These are phyloP conservation scores for Labia minor DNA, from an alignment of 2,888 invertebrate genomes.

Conservation along the genomic window DNA sequence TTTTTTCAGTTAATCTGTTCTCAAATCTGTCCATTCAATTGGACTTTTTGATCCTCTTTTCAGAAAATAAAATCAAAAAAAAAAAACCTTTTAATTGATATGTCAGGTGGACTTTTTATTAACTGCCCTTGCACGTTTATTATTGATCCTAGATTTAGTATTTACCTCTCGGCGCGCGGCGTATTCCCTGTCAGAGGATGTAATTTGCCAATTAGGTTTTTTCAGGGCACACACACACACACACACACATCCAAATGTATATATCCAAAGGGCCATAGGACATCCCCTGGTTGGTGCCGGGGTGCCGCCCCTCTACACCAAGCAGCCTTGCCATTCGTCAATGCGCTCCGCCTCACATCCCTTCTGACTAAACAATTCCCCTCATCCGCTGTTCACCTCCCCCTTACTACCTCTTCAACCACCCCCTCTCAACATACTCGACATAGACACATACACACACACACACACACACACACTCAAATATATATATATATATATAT, in stretches of 20 bases:
- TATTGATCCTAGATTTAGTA: neutral
- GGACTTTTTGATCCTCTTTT: too few relatives aligned
- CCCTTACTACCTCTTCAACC: neutral
- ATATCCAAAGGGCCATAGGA: too few relatives aligned
- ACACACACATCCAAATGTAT: too few relatives aligned
- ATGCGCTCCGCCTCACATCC: too few relatives aligned
- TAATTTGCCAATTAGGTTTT: constrained; percentile 13
- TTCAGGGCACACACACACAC: neutral
- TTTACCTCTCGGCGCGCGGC: neutral
- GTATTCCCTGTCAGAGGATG: constrained; percentile 2
- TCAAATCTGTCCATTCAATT: neutral
- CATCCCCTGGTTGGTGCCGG: too few relatives aligned
- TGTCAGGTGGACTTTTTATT: constrained; percentile 3
- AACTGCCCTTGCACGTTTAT: neutral
- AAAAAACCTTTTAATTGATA: neutral
- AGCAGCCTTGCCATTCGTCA: too few relatives aligned
- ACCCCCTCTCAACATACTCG: neutral
- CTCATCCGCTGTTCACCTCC: too few relatives aligned
- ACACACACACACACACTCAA: neutral
- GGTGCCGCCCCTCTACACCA: too few relatives aligned
- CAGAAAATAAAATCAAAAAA: too few relatives aligned
- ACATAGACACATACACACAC: neutral
- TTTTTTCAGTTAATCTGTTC: neutral
- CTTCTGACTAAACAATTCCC: too few relatives aligned
- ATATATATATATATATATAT: too few relatives aligned